Percentiles rank a stretch among this genome's conserved stretches.
phyloP scores from a whole-genome alignment of 2,888 invertebrate species.

The Pocota personata region DNA sequence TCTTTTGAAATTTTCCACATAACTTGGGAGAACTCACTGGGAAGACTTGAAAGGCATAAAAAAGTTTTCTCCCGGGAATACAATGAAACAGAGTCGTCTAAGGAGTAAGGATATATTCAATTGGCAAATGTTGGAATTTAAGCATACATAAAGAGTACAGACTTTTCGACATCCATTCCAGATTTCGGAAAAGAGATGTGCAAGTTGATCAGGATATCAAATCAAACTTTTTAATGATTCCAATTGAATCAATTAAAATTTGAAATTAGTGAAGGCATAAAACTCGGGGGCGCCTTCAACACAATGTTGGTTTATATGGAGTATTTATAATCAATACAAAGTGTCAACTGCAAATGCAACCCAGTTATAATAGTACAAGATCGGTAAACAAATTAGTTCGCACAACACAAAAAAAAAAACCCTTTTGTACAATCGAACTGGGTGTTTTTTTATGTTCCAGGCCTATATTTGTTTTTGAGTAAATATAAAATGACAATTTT shows the following conservation, averaged over 20 bases:
- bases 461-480: too few relatives aligned
- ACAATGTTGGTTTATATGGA: background rate
- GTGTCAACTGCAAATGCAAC: background rate
- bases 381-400: too few relatives aligned
- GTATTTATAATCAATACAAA: background rate
- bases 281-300: background rate
- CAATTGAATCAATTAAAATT: constrained; percentile 42
- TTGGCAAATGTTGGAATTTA: constrained; percentile 16
- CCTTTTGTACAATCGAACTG: too few relatives aligned
- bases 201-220: constrained; percentile 14
- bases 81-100: constrained; percentile 27
- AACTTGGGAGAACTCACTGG: constrained; percentile 35
- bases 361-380: background rate
- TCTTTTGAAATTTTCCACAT: constrained; percentile 63
- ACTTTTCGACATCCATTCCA: background rate
- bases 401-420: too few relatives aligned
- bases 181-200: background rate
- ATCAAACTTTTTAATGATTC: constrained; percentile 39
- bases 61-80: constrained; percentile 11
- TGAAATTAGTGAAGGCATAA: background rate
- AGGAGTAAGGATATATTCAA: constrained; percentile 24
- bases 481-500: too few relatives aligned
- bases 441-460: too few relatives aligned
- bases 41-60: constrained; percentile 46
- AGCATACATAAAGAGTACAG: background rate